Conservation (phyloP, 2,797 vertebrate species). For the Callimico goeldii region DNA sequence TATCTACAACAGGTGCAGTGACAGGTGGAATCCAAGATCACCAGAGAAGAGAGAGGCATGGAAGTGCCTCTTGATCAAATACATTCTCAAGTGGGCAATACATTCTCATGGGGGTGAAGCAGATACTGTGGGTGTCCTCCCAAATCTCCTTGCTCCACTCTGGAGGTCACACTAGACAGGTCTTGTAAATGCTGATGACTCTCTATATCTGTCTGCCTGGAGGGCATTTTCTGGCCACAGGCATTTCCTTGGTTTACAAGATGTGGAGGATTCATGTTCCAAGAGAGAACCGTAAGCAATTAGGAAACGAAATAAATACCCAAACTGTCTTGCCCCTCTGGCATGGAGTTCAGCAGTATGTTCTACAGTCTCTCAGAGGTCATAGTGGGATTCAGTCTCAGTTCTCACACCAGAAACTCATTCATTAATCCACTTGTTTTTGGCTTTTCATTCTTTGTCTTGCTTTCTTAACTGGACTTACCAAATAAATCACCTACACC, state of each 20-base stretch:
- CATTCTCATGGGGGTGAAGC: fast-evolving
- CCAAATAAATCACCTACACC: background rate
- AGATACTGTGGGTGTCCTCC: background rate
- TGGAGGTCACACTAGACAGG: background rate
- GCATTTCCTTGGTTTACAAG: background rate
- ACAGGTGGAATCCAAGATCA: background rate
- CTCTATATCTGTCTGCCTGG: background rate
- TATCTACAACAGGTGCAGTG: background rate
- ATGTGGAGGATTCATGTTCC: background rate
- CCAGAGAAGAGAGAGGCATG: background rate
- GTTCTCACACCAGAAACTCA: background rate
- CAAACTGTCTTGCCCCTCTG: background rate
- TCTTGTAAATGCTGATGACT: background rate
- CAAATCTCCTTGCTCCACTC: background rate
- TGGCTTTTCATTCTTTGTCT: background rate
- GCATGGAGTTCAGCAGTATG: background rate
- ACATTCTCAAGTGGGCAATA: no score
- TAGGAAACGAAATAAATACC: background rate
- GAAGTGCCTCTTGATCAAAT: no score
- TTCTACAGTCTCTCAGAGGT: background rate
- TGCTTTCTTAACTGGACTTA: background rate
- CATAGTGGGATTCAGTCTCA: background rate
- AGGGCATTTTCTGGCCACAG: background rate
- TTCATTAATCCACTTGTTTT: background rate
- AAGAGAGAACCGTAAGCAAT: background rate